These are phyloP conservation scores for Cephus cinctus DNA, from an alignment of 1,140 invertebrate species.

Conservation along the genomic window DNA sequence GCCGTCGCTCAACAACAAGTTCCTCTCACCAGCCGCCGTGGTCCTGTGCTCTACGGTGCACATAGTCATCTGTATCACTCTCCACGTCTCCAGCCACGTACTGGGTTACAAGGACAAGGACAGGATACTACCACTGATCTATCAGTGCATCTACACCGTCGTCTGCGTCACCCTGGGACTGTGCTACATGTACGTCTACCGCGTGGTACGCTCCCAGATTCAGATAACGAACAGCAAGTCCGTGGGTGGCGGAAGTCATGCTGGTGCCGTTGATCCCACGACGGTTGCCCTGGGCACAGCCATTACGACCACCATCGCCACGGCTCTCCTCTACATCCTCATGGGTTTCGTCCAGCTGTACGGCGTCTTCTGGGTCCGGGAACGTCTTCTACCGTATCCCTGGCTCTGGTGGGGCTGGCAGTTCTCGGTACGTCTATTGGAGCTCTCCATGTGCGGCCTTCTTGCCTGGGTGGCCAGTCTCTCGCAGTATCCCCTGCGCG, in stretches of 20 bases:
- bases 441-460: constrained; percentile 78
- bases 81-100: constrained; percentile 70
- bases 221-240: constrained; percentile 42
- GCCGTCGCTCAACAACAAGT: constrained; percentile 56
- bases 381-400: constrained; percentile 59
- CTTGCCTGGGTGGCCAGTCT: constrained; percentile 81
- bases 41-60: constrained; percentile 72
- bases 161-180: constrained; percentile 76
- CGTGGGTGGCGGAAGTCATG: constrained; percentile 36
- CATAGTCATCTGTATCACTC: constrained; percentile 72
- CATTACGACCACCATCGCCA: constrained; percentile 82
- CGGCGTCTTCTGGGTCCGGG: constrained; percentile 72
- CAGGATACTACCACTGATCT: constrained; percentile 70
- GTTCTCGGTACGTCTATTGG: constrained; percentile 77
- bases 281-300: constrained; percentile 63
- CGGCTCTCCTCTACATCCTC: constrained; percentile 77
- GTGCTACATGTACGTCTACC: constrained; percentile 82
- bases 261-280: constrained; percentile 47
- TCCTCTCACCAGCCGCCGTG: constrained; percentile 73
- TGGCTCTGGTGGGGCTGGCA: constrained; percentile 92
- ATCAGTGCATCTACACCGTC: constrained; percentile 79
- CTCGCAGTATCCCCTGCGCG: constrained; percentile 52
- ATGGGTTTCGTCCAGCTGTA: constrained; percentile 81
- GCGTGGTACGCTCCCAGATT: constrained; percentile 47
- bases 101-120: constrained; percentile 53